Evolutionary conservation across 2,888 invertebrate genomes (phyloP).

Genomic region (Hesperia comma): DNA sequence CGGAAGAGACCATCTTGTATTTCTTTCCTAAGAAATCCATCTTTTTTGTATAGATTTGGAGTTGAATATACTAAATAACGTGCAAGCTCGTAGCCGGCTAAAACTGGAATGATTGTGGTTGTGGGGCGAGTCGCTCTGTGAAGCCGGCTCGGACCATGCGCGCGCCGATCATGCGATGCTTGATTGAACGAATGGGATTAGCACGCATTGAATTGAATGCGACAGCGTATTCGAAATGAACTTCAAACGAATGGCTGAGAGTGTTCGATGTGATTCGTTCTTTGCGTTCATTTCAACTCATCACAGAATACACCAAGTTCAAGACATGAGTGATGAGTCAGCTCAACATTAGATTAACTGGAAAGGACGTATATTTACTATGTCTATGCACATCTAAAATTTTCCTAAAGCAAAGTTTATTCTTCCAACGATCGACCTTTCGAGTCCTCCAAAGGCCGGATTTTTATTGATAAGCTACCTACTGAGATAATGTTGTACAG

Average conservation of each 20-base stretch:
- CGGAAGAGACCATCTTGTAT: constrained; percentile 91
- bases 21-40: constrained; percentile 87
- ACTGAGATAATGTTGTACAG: neutral
- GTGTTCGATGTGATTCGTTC: neutral
- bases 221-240: constrained; percentile 46
- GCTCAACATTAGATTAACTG: neutral
- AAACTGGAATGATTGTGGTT: constrained; percentile 60
- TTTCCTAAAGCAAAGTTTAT: too few relatives aligned
- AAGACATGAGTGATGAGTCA: neutral
- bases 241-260: constrained; percentile 43
- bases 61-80: constrained; percentile 45
- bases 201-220: constrained; percentile 50
- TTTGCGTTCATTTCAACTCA: neutral
- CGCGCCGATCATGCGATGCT: constrained; percentile 40
- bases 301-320: constrained; percentile 2
- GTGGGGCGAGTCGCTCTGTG: constrained; percentile 29
- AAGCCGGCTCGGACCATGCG: constrained; percentile 25
- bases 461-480: too few relatives aligned
- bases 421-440: too few relatives aligned
- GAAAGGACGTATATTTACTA: too few relatives aligned
- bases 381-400: too few relatives aligned
- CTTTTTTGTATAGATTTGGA: constrained; percentile 53
- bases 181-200: constrained; percentile 51
- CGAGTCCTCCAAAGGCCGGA: too few relatives aligned
- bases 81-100: constrained; percentile 56